These are phyloP conservation scores for Lordiphosa collinella DNA, from an alignment of 1,140 invertebrate species.

Conservation along the genomic window DNA sequence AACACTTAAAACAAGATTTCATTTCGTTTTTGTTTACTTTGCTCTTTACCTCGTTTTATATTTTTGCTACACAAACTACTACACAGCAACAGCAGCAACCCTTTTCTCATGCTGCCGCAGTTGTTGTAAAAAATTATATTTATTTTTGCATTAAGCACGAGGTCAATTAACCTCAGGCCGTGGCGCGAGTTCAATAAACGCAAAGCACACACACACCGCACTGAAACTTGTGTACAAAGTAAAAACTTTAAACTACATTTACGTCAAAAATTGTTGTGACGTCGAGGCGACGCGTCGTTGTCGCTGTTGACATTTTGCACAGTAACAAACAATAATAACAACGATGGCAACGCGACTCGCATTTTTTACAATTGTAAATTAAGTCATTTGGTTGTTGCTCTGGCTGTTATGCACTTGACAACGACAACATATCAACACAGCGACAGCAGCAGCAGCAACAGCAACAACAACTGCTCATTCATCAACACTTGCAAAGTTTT, in stretches of 20 bases:
- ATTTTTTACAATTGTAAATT: conserved; percentile 76
- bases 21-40: conserved; percentile 65
- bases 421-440: conserved; percentile 50
- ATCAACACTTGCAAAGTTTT: conserved; percentile 56
- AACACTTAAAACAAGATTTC: conserved; percentile 72
- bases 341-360: conserved; percentile 36
- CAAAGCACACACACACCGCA: conserved; percentile 49
- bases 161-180: conserved; percentile 79
- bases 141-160: conserved; percentile 79
- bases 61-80: conserved; percentile 49
- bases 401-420: conserved; percentile 69
- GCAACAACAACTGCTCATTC: conserved; percentile 52
- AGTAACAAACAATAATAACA: conserved; percentile 33
- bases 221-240: conserved; percentile 9
- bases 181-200: conserved; percentile 75
- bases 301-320: conserved; percentile 65
- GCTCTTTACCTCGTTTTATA: conserved; percentile 59
- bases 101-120: conserved; percentile 37
- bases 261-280: conserved; percentile 60
- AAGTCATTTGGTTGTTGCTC: conserved; percentile 62
- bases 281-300: conserved; percentile 37
- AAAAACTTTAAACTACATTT: conserved; percentile 58
- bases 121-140: conserved; percentile 67
- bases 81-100: conserved; percentile 44
- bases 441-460: conserved; percentile 34